phyloP scores from a whole-genome alignment of 2,113 vertebrate species.

The Chaetorhynchus papuensis region DNA sequence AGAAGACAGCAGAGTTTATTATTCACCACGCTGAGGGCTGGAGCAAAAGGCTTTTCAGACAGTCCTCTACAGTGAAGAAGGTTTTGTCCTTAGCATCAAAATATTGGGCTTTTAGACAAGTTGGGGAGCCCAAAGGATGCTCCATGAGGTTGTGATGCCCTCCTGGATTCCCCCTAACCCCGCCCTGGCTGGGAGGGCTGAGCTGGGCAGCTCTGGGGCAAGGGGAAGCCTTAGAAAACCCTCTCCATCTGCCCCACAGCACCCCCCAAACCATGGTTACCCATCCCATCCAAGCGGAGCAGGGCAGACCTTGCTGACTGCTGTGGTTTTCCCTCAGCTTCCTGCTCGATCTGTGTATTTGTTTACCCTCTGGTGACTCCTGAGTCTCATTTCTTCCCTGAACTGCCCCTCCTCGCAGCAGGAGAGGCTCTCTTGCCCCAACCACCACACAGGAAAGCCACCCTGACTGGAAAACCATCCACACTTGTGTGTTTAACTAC shows the following conservation, averaged over 20 bases:
- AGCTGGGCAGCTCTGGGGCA: neutral
- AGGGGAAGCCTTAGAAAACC: neutral
- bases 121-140: fast-evolving
- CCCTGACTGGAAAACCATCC: neutral
- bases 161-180: neutral
- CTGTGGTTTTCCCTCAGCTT: neutral
- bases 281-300: neutral
- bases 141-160: neutral
- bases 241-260: neutral
- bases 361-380: slow-evolving; percentile 30
- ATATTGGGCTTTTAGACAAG: neutral
- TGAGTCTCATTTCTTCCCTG: slow-evolving; percentile 23
- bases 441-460: slow-evolving; percentile 18
- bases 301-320: neutral
- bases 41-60: neutral
- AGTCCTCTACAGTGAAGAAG: neutral
- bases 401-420: slow-evolving; percentile 3
- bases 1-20: neutral
- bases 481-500: slow-evolving; percentile 1
- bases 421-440: slow-evolving; percentile 14
- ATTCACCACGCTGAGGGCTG: neutral
- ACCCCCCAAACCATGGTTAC: neutral
- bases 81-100: neutral
- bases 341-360: slow-evolving; percentile 16
- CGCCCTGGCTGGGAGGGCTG: neutral